Evolutionary conservation across 2,113 vertebrate genomes (phyloP).

Genomic region (Hylia prasina): DNA sequence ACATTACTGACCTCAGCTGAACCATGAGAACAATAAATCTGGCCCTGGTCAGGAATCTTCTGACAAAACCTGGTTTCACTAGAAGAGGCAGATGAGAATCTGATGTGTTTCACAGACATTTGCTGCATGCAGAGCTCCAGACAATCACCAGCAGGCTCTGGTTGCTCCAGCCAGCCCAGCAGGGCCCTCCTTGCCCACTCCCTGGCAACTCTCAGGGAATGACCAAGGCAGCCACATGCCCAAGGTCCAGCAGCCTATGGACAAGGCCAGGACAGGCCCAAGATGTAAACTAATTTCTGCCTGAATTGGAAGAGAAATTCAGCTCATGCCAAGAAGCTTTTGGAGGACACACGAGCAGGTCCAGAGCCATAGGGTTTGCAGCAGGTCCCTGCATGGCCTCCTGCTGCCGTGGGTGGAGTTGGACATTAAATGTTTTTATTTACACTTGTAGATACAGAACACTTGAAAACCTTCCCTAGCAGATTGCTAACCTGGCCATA

Average conservation of each 20-base stretch:
- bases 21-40: conserved; percentile 46
- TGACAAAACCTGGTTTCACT: conserved; percentile 30
- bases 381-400: neutral
- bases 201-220: neutral
- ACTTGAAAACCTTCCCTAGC: neutral
- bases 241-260: fast-evolving
- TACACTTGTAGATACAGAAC: neutral
- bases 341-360: neutral
- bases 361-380: neutral
- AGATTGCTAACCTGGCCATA: neutral
- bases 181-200: neutral
- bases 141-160: neutral
- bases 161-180: neutral
- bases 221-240: neutral
- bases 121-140: neutral
- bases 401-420: neutral
- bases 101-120: neutral
- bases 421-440: neutral
- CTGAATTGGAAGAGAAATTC: neutral
- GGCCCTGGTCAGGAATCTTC: conserved; percentile 47
- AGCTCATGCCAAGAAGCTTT: neutral
- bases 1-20: conserved; percentile 62
- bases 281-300: neutral
- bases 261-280: neutral
- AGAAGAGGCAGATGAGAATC: neutral